Evolutionary conservation across 2,797 vertebrate genomes (phyloP), one percentile per base, ranked within the genome.

Genomic region (Tadarida brasiliensis): DNA sequence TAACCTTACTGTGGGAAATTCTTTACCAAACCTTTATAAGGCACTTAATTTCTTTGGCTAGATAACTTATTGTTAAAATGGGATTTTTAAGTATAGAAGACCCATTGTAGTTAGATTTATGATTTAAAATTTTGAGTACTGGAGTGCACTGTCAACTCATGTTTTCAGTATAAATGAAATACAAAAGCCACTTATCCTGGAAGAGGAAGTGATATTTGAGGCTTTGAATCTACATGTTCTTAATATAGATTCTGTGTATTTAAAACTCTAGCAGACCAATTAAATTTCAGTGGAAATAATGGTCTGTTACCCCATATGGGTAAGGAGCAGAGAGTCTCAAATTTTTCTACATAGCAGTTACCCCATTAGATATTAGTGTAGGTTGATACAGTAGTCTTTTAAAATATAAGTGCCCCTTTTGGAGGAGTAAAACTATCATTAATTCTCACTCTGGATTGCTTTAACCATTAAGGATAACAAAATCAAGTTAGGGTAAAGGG

Each of bases 371-470:
- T 80, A 87, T 17, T 85, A 81, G 68, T 44, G 16, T 65, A 47
- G 80, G 11, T 54, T 91, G 44, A 30, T 49, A 77, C 93, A 33
- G 61, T 74, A 81, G 61, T 87, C 30, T 95, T 93, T 80, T 83
- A 82, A 91, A 85, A 57, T 94, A 11, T 11, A 88, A 54, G 39
- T 85, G 26, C 14, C 65, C 71, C 33, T 35, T 51, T 73, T 77
- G 24, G 28, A 59, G 26, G 54, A 87, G 24, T 91, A 71, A 82
- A 96, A 16, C 56, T 87, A 68, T 80, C 19, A 16, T 67, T 85
- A 92, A 61, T 90, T 87, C 14, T 77, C 39, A 92, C 28, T 81
- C 11, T 90, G 12, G 61, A 76, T 61, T 90, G 24, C 28, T 84
- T 84, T 59, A 65, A n/a, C 35, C 39, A 67, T 77, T 78, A 78